phyloP scores from a whole-genome alignment of 2,888 invertebrate species.

The Nasonovia ribisnigri region DNA sequence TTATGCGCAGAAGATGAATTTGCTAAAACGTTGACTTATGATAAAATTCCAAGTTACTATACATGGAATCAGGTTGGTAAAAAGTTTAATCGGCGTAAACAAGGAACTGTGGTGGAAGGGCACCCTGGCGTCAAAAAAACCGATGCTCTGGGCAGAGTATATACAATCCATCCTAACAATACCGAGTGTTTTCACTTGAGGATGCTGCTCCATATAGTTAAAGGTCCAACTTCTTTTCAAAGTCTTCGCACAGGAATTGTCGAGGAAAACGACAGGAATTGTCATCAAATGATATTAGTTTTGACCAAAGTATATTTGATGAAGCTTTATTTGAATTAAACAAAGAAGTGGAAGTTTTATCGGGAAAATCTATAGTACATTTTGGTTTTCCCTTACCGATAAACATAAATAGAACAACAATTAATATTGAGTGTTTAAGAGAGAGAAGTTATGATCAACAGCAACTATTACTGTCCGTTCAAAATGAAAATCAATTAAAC shows the following conservation, averaged over 20 bases:
- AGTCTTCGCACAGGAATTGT: slow-evolving; percentile 64
- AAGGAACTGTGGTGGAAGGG: slow-evolving; percentile 67
- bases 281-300: too few relatives aligned
- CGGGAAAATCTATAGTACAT: too few relatives aligned
- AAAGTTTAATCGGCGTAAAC: slow-evolving; percentile 59
- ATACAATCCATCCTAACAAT: slow-evolving; percentile 69
- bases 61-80: slow-evolving; percentile 18
- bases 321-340: too few relatives aligned
- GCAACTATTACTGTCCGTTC: too few relatives aligned
- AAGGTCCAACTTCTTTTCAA: slow-evolving; percentile 17
- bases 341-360: too few relatives aligned
- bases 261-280: slow-evolving; percentile 53
- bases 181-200: not conserved
- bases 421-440: too few relatives aligned
- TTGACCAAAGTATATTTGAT: too few relatives aligned
- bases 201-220: slow-evolving; percentile 17
- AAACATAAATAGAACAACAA: too few relatives aligned
- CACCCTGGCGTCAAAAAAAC: slow-evolving; percentile 66
- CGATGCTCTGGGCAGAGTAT: slow-evolving; percentile 68
- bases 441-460: too few relatives aligned
- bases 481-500: too few relatives aligned
- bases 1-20: not conserved
- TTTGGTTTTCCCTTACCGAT: too few relatives aligned
- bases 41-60: not conserved
- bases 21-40: not conserved